A percentile compares a stretch with the other conserved stretches of the same genome.
These are phyloP conservation scores for Atrichornis clamosus DNA, from an alignment of 2,113 vertebrate genomes.

Conservation along the genomic window DNA sequence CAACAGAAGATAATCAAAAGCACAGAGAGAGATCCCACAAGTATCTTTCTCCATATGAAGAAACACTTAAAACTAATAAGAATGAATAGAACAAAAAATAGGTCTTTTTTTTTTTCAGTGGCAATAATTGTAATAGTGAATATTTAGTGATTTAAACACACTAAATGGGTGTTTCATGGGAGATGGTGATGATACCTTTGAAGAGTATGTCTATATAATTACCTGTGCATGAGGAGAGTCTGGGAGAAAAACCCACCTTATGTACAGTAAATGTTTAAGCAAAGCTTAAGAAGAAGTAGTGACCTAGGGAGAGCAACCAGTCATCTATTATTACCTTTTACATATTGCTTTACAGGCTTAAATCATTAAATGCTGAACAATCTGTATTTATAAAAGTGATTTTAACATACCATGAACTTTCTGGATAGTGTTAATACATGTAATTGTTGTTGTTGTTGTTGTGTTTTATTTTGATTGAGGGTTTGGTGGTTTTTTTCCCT, in stretches of 20 bases:
- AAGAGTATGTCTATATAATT: not conserved
- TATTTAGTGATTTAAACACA: not conserved
- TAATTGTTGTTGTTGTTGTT: not conserved
- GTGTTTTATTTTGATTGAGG: not conserved
- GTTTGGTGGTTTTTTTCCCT: accelerated
- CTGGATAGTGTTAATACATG: not conserved
- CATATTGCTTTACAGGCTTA: not conserved
- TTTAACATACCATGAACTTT: not conserved
- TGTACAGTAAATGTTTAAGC: not conserved
- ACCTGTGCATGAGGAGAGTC: not conserved
- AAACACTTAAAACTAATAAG: not conserved
- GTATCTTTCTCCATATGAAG: not conserved
- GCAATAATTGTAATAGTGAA: not conserved
- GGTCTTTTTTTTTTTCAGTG: not conserved
- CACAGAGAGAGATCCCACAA: not conserved
- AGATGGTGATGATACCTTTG: not conserved
- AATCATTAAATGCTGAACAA: not conserved
- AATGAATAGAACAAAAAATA: not conserved
- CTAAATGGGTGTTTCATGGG: not conserved
- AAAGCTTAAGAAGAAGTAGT: not conserved
- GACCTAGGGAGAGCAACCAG: not conserved
- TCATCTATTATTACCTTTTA: not conserved
- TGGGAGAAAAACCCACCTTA: not conserved
- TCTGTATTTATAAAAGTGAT: not conserved
- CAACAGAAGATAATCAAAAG: not conserved